Percentiles rank a stretch among this genome's conserved stretches.
Conservation (phyloP, 2,888 invertebrate species). For the Clostera curtula region DNA sequence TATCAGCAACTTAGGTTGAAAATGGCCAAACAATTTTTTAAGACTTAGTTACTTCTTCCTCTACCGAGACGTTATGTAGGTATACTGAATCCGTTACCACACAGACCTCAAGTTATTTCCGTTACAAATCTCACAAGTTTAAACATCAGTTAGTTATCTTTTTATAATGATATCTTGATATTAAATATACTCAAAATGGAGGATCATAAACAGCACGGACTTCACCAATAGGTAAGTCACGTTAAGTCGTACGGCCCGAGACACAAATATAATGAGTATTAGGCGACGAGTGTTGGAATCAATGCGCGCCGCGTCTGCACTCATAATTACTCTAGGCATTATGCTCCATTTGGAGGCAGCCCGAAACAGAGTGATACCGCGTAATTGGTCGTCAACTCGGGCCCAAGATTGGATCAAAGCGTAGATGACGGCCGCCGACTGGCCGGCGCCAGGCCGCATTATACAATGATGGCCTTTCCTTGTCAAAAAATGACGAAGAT, state of each 20-base stretch:
- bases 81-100: too few relatives aligned
- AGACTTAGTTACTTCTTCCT: too few relatives aligned
- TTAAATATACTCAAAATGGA: too few relatives aligned
- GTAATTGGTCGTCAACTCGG: conserved; percentile 70
- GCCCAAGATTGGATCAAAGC: conserved; percentile 63
- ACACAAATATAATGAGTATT: conserved; percentile 48
- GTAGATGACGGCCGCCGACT: conserved; percentile 54
- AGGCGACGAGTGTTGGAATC: conserved; percentile 44
- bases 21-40: too few relatives aligned
- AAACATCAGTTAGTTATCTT: too few relatives aligned
- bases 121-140: too few relatives aligned
- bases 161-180: too few relatives aligned
- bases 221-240: conserved; percentile 36
- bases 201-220: conserved; percentile 20
- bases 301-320: conserved; percentile 42
- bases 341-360: conserved; percentile 67
- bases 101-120: too few relatives aligned
- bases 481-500: conserved; percentile 75
- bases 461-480: conserved; percentile 72
- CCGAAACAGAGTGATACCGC: conserved; percentile 68
- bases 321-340: conserved; percentile 73
- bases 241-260: conserved; percentile 35
- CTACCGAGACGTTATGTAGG: too few relatives aligned
- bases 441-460: conserved; percentile 66
- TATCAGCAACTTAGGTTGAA: too few relatives aligned